phyloP scores from a whole-genome alignment of 2,797 vertebrate genomes.

The Protonibea diacanthus region DNA sequence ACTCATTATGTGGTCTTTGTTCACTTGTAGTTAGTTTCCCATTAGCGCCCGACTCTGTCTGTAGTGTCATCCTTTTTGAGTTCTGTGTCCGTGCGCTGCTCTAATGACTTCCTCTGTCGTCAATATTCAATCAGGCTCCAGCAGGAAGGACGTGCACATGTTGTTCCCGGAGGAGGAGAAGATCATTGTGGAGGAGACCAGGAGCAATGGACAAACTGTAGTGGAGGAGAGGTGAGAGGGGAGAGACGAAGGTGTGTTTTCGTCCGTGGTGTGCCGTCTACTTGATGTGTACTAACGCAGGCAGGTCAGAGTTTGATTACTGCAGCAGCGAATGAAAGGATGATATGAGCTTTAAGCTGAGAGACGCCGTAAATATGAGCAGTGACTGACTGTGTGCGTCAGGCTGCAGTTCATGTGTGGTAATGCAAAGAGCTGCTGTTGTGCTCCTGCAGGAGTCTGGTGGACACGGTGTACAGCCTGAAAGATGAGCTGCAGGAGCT shows the following conservation, averaged over 20 bases:
- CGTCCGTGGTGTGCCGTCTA: background rate
- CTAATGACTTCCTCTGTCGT: slow-evolving; percentile 8
- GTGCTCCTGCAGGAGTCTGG: slow-evolving; percentile 89
- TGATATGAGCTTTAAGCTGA: too few species aligned
- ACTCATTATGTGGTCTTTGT: background rate
- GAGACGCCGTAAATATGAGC: background rate
- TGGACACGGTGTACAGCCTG: slow-evolving; percentile 96
- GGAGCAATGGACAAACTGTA: slow-evolving; percentile 96
- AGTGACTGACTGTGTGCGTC: slow-evolving; percentile 50
- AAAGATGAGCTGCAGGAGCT: slow-evolving; percentile 96
- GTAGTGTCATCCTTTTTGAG: background rate
- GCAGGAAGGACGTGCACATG: slow-evolving; percentile 94
- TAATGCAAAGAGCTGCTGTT: slow-evolving; percentile 31
- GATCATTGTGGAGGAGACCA: slow-evolving; percentile 95
- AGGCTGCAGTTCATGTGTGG: background rate
- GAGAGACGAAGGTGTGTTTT: slow-evolving; percentile 69
- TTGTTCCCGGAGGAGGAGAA: slow-evolving; percentile 96
- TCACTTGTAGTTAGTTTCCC: slow-evolving; percentile 23
- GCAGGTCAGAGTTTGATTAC: too few species aligned
- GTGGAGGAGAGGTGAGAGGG: slow-evolving; percentile 96
- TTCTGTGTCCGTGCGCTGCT: background rate
- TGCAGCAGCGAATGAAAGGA: background rate
- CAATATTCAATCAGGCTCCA: slow-evolving; percentile 84
- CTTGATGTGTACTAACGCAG: background rate
- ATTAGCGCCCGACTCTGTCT: background rate